These are phyloP conservation scores for Carapus acus DNA, from an alignment of 2,797 vertebrate genomes.

Conservation along the genomic window DNA sequence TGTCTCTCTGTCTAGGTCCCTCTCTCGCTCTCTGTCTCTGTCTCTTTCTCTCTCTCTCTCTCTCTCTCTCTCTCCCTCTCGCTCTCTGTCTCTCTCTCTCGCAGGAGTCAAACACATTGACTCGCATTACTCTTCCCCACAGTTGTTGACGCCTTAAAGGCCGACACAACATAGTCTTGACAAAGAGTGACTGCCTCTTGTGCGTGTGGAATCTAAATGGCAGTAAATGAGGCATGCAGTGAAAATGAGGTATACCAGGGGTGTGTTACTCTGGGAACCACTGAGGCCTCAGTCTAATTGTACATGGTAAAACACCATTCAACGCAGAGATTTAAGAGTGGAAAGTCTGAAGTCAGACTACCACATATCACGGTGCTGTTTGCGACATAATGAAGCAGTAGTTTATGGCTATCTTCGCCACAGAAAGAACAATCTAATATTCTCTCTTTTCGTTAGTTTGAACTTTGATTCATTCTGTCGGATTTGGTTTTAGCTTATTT, in stretches of 20 bases:
- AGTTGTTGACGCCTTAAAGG: slow-evolving; percentile 20
- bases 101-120: too few relatives aligned
- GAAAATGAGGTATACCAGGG: slow-evolving; percentile 1
- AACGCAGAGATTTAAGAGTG: slow-evolving; percentile 7
- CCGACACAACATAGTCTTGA: slow-evolving; percentile 32
- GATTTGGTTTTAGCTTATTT: too few relatives aligned
- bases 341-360: not conserved
- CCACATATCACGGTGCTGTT: not conserved
- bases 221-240: slow-evolving; percentile 18
- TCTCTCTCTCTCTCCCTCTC: too few relatives aligned
- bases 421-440: not conserved
- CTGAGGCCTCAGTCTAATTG: slow-evolving; percentile 18
- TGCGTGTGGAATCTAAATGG: slow-evolving; percentile 20
- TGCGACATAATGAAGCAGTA: slow-evolving; percentile 17
- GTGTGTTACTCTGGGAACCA: slow-evolving; percentile 21
- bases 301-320: slow-evolving; percentile 8
- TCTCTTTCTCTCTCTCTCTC: too few relatives aligned
- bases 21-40: too few relatives aligned
- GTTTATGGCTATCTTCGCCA: slow-evolving; percentile 16
- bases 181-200: slow-evolving; percentile 21
- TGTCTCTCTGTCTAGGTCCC: too few relatives aligned
- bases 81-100: too few relatives aligned
- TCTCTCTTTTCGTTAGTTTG: too few relatives aligned
- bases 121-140: slow-evolving; percentile 6
- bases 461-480: too few relatives aligned